phyloP scores from a whole-genome alignment of 2,797 vertebrate species.

The Euthynnus affinis region DNA sequence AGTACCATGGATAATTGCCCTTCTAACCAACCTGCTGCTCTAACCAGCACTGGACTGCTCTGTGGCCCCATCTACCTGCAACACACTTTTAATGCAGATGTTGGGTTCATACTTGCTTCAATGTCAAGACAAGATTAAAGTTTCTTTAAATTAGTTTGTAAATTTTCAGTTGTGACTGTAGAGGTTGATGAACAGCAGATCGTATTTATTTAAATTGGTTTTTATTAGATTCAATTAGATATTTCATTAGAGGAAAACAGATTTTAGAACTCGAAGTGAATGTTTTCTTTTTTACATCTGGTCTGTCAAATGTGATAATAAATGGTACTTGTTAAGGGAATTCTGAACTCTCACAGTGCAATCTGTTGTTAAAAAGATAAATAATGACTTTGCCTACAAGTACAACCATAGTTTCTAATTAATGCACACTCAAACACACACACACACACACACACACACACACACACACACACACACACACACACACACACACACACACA shows the following conservation, averaged over 20 bases:
- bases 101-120: neutral
- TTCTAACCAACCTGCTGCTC: neutral
- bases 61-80: constrained; percentile 58
- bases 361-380: constrained; percentile 35
- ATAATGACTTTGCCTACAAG: constrained; percentile 10
- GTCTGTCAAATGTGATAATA: constrained; percentile 22
- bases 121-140: neutral
- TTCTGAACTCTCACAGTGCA: constrained; percentile 16
- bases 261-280: neutral
- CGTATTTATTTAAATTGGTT: neutral
- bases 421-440: constrained; percentile 3
- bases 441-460: constrained; percentile 2
- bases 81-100: constrained; percentile 15
- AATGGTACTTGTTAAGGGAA: constrained; percentile 16
- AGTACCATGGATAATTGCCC: neutral
- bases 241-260: neutral
- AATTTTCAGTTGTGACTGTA: neutral
- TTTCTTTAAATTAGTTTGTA: neutral
- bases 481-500: neutral
- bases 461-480: neutral
- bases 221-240: constrained; percentile 4
- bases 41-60: constrained; percentile 5
- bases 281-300: neutral
- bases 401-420: constrained; percentile 26
- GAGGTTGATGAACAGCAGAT: neutral